phyloP scores from a whole-genome alignment of 2,888 invertebrate species.

The Zhengitettix transpicula region DNA sequence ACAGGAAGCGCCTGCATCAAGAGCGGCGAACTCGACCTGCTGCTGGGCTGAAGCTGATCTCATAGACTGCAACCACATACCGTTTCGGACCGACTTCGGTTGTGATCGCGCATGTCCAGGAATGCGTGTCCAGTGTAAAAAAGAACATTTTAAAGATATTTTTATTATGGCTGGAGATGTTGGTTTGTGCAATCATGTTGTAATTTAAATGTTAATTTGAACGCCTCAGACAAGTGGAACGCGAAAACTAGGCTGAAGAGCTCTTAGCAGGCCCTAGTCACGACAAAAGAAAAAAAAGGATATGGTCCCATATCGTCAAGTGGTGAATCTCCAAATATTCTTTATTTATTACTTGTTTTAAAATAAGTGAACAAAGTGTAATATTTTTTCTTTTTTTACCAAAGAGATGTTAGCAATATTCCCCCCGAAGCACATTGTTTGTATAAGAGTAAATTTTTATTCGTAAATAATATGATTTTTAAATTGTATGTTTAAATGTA shows the following conservation, averaged over 20 bases:
- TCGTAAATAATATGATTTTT: not conserved
- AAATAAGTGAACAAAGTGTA: slow-evolving; percentile 5
- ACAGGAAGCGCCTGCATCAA: slow-evolving; percentile 54
- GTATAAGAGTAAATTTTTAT: slow-evolving; percentile 2
- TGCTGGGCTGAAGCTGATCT: slow-evolving; percentile 4
- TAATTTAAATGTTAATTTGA: no score
- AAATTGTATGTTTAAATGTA: not conserved
- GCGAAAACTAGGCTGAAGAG: no score
- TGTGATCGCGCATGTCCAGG: no score
- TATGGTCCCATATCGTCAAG: not conserved
- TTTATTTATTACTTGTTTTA: slow-evolving; percentile 6
- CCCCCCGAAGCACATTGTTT: not conserved
- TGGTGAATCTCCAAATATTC: not conserved
- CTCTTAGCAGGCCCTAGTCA: no score
- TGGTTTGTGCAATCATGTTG: not conserved
- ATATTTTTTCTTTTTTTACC: slow-evolving; percentile 5
- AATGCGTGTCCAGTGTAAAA: no score
- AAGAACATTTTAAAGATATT: no score
- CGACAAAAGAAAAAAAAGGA: no score
- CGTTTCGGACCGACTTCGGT: no score
- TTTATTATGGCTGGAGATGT: not conserved
- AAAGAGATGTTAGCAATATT: slow-evolving; percentile 6
- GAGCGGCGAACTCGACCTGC: slow-evolving; percentile 15
- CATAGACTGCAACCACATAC: no score
- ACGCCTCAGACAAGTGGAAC: no score